Base-by-base conservation (phyloP, 2,888 invertebrate genomes). In the Nymphalis urticae region DNA sequence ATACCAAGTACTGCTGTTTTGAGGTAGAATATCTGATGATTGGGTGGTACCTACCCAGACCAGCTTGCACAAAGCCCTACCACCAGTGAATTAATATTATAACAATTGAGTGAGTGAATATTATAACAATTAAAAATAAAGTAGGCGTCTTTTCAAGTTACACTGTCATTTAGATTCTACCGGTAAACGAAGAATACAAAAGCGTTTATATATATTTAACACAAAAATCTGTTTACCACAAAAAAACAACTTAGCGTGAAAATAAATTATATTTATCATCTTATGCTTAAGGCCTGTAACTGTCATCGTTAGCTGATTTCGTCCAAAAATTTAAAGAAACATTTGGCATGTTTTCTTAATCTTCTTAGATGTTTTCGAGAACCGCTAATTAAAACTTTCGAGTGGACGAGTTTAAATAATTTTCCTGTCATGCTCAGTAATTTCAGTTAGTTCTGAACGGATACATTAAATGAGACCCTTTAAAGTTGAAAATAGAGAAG, bases 301-400 rank as follows among this genome's bases (percentile, higher is more conserved):
- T 66, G 62, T 62, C 62, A 50, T 61, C 56, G 56, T 50, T 48
- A 61, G 61, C 61, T 27, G 61, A 19, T 27, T 60, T 66, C 61
- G 17, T 56, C 27, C 9, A 53, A 66, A 54, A 48, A 54, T 65
- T 66, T 32, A 66, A 66, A 54, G 66, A 61, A 61, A 67, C 56
- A 64, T 68, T 66, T 47, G 32, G 50, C 54, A 61, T 70, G 64
- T 70, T 70, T 54, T 61, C 32, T 61, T 63, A 69, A 69, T 66
- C 69, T 66, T 2, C 56, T 4, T 32, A 47, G 48, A 62, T 56
- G n/a, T 61, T 66, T 66, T 54, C 21, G 36, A 62, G 70, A 51
- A 24, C 24, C 48, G 64, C 65, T 65, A 68, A 71, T 71, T 71
- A 71, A 65, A 71, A 71, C 64, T 68, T 71, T 63, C 42, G 53